Evolutionary conservation across 2,888 invertebrate species (phyloP).

Genomic region (Drosophila anceps): DNA sequence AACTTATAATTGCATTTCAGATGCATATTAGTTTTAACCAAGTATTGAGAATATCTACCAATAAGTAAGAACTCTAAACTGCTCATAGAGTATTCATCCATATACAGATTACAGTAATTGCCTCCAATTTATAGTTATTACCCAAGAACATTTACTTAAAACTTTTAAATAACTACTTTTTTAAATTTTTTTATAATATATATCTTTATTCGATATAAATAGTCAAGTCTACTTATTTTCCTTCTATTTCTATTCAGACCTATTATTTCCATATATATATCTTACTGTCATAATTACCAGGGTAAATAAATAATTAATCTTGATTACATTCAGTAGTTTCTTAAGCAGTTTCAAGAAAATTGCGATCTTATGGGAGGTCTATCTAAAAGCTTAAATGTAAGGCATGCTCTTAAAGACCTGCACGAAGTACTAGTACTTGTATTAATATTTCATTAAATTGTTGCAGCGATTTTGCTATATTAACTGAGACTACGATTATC

Average conservation of each 20-base stretch:
- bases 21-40: too few species aligned
- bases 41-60: too few species aligned
- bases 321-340: background rate
- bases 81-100: too few species aligned
- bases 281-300: background rate
- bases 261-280: background rate
- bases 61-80: too few species aligned
- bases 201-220: too few species aligned
- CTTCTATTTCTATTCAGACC: background rate
- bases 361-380: background rate
- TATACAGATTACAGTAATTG: too few species aligned
- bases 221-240: background rate
- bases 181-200: too few species aligned
- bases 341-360: background rate
- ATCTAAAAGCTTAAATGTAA: background rate
- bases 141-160: too few species aligned
- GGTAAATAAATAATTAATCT: background rate
- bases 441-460: background rate
- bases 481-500: constrained; percentile 7
- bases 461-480: constrained; percentile 1
- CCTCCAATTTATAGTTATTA: too few species aligned
- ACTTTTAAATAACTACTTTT: too few species aligned
- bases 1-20: too few species aligned
- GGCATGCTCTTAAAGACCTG: background rate
- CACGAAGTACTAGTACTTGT: background rate